Base-by-base conservation (phyloP, 2,888 invertebrate species). In the Luperina testacea region DNA sequence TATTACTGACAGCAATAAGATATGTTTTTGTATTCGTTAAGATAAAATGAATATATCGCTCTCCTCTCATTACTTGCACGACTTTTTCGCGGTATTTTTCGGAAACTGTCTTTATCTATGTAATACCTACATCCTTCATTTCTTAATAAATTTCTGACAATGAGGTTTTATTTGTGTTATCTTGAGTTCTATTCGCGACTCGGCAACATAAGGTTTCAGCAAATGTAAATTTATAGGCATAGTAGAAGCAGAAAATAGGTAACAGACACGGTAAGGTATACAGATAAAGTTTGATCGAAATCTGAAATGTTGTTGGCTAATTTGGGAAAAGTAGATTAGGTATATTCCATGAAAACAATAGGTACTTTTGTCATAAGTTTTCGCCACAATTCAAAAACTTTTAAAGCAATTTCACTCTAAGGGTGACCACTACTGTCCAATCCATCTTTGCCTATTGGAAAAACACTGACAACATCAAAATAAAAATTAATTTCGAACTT, bases 11-110 rank as follows among this genome's bases (percentile, higher is more conserved):
- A 74, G 68, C 78, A 78, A 78, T 78, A 86, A 80, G 65, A 80
- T 70, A 72, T 79, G 80, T 77, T 80, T 68, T 51, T 68, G 75
- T 77, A 76, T 81, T 84, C 82, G 76, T 81, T 87, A 82, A 88
- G 88, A 88, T 88, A 88, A 88, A 81, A 75, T 74, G 71, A 84
- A 88, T 83, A 82, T 82, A 84, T 74, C 59, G 75, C 79, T 73
- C 38, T 78, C 38, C 80, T 80, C 77, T 81, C 11, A 76, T 57
- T 73, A 57, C 75, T 73, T 72, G 77, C n/a, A 63, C 72, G 73
- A 71, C 65, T 68, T 75, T 83, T 80, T 80, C 71, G 82, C 84
- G 75, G 82, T 80, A 81, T 78, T 82, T 87, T 72, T 77, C 70
- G 57, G 74, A 32, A 79, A 59, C 42, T 45, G n/a, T 64, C 57